Conservation (phyloP, 2,888 invertebrate genomes). For the Drosophila histrio region DNA sequence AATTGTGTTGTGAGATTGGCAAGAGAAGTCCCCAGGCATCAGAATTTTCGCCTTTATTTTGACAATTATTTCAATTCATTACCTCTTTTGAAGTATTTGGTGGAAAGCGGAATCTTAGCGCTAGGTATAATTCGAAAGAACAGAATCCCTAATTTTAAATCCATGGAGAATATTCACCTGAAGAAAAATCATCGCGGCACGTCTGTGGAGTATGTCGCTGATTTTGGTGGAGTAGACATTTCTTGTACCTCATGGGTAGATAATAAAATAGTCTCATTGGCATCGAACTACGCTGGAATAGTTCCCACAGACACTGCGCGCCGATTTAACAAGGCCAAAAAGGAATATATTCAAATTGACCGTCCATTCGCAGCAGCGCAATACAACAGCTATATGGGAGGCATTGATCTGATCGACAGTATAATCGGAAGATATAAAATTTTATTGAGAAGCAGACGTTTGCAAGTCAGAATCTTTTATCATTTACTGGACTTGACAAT, state of each 20-base stretch:
- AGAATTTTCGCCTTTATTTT: background rate
- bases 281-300: background rate
- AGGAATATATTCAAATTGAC: conserved; percentile 1
- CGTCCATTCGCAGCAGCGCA: background rate
- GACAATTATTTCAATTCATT: background rate
- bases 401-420: conserved; percentile 3
- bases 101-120: background rate
- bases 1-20: background rate
- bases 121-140: background rate
- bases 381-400: conserved; percentile 2
- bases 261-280: conserved; percentile 1
- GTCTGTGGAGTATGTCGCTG: background rate
- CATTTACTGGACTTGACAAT: too few species aligned
- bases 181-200: too few species aligned
- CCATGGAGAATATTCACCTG: too few species aligned
- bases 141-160: background rate
- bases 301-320: background rate
- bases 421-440: too few species aligned
- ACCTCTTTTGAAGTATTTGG: background rate
- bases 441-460: too few species aligned
- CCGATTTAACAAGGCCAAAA: background rate
- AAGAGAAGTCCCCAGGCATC: background rate
- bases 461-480: too few species aligned
- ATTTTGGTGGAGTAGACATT: background rate
- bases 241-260: background rate